These are phyloP conservation scores for Cataglyphis albicans DNA, from an alignment of 2,888 invertebrate genomes.

Conservation along the genomic window DNA sequence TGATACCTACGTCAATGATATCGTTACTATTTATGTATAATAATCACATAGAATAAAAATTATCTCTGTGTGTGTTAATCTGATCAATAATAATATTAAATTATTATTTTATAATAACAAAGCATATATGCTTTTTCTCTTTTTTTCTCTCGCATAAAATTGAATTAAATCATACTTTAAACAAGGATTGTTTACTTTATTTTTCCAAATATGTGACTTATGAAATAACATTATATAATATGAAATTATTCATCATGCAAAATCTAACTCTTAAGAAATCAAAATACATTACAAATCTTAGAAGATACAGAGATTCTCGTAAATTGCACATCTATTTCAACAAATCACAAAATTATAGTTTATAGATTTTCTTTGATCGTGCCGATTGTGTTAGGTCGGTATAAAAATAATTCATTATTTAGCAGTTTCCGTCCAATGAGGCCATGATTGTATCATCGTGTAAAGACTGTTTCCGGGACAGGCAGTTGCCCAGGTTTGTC, in stretches of 20 bases:
- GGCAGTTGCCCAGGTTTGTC: slow-evolving; percentile 74
- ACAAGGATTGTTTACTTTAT: background rate
- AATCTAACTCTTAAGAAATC: background rate
- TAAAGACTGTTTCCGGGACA: slow-evolving; percentile 81
- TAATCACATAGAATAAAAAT: background rate
- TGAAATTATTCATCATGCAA: background rate
- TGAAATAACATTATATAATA: background rate
- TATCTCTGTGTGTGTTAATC: background rate
- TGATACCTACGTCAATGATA: slow-evolving; percentile 86
- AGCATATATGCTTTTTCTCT: background rate
- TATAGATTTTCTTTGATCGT: background rate
- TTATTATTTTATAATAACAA: slow-evolving; percentile 18
- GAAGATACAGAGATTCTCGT: background rate
- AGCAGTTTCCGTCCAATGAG: slow-evolving; percentile 66
- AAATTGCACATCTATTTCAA: background rate
- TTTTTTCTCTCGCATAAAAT: background rate
- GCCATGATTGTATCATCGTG: slow-evolving; percentile 78
- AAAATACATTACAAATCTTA: background rate
- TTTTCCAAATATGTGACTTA: slow-evolving; percentile 3
- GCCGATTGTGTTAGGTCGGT: background rate
- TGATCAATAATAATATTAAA: slow-evolving; percentile 2
- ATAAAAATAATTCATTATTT: slow-evolving; percentile 28
- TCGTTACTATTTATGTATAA: slow-evolving; percentile 82
- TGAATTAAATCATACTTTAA: slow-evolving; percentile 5
- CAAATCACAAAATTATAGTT: background rate